These are phyloP conservation scores for Eupithecia inturbata DNA, from an alignment of 2,888 invertebrate genomes.

Conservation along the genomic window DNA sequence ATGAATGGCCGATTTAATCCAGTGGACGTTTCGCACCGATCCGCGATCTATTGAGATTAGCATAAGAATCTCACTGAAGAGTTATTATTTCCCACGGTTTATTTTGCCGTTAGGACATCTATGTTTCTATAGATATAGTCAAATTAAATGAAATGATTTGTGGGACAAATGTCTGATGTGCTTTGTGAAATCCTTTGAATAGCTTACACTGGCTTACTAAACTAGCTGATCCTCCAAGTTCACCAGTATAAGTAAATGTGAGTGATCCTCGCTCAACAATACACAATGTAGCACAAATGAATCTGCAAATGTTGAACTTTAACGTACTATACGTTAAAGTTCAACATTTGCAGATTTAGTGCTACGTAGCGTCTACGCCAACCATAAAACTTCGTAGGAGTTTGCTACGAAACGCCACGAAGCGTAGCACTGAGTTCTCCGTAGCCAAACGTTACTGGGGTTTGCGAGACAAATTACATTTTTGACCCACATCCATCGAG, in stretches of 20 bases:
- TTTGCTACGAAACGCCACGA: conserved; percentile 52
- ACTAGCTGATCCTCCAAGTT: conserved; percentile 37
- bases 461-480: conserved; percentile 29
- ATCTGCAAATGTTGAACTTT: too few species aligned
- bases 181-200: conserved; percentile 15
- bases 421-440: conserved; percentile 49
- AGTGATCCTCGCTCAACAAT: conserved; percentile 54
- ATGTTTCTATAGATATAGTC: conserved; percentile 34
- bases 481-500: conserved; percentile 32
- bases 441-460: conserved; percentile 43
- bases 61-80: conserved; percentile 68
- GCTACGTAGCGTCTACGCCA: conserved; percentile 52
- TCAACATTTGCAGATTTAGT: conserved; percentile 56
- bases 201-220: conserved; percentile 25
- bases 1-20: conserved; percentile 53
- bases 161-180: neutral
- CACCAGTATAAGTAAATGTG: conserved; percentile 39
- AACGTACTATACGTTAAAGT: conserved; percentile 54
- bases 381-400: conserved; percentile 60
- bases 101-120: conserved; percentile 54
- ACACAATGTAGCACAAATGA: conserved; percentile 54
- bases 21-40: conserved; percentile 65
- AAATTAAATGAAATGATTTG: neutral
- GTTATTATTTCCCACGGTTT: conserved; percentile 44
- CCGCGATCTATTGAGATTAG: conserved; percentile 72